These are phyloP conservation scores for Porphyrio hochstetteri DNA, from an alignment of 2,113 vertebrate genomes.

Conservation along the genomic window DNA sequence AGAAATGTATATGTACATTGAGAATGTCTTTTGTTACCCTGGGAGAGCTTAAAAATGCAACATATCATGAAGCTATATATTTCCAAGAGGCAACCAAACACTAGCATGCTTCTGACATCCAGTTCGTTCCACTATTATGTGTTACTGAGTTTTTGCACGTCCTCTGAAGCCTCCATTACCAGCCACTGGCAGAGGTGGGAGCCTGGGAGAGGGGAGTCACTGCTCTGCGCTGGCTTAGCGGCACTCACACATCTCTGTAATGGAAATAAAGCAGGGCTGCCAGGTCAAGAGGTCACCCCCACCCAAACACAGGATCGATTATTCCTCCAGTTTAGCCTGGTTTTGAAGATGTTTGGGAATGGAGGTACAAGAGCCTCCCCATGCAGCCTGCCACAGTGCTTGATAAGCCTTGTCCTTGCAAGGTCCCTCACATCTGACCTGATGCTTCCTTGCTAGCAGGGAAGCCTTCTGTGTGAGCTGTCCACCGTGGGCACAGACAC, in stretches of 20 bases:
- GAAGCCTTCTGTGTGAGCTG: fast-evolving
- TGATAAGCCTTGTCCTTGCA: background rate
- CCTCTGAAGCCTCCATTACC: background rate
- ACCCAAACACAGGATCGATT: background rate
- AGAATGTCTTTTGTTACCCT: background rate
- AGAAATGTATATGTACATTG: background rate
- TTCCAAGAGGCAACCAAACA: background rate
- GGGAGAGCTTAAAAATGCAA: background rate
- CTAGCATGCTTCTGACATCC: background rate
- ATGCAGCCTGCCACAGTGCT: background rate
- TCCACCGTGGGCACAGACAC: fast-evolving
- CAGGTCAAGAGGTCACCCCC: background rate
- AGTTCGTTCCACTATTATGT: background rate
- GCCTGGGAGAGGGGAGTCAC: background rate
- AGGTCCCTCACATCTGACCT: fast-evolving
- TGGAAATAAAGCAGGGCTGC: background rate
- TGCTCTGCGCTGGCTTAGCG: fast-evolving
- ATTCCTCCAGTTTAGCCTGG: background rate
- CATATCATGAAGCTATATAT: background rate
- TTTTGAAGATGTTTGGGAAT: background rate
- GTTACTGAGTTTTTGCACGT: background rate
- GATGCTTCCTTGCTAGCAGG: background rate
- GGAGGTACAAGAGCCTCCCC: background rate
- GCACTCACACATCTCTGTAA: background rate
- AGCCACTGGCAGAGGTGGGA: background rate